These are phyloP conservation scores for Battus philenor DNA, from an alignment of 1,140 invertebrate genomes.

Conservation along the genomic window DNA sequence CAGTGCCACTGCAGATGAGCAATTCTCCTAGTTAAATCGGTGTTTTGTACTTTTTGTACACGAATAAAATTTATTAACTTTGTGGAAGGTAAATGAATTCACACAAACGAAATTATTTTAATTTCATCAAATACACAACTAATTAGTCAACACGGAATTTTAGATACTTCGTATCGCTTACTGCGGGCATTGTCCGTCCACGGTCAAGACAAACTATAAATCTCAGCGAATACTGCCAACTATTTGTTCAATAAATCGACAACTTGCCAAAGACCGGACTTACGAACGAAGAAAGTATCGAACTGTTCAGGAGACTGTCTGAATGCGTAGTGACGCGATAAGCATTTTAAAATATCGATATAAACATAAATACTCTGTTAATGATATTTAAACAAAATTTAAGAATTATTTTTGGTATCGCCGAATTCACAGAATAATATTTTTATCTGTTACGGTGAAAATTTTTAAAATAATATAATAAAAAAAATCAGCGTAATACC, in stretches of 20 bases:
- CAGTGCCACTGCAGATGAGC: no score
- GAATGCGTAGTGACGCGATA: conserved; percentile 24
- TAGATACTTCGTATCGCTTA: conserved; percentile 27
- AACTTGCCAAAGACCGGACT: conserved; percentile 66
- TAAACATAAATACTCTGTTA: not conserved
- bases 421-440: no score
- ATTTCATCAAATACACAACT: conserved; percentile 4
- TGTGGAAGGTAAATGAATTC: no score
- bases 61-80: no score
- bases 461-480: no score
- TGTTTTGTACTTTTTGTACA: no score
- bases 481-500: no score
- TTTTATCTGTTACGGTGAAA: no score
- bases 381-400: not conserved
- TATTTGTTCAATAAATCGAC: conserved; percentile 64
- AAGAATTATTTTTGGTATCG: conserved; percentile 6
- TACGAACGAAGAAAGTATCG: conserved; percentile 67
- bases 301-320: conserved; percentile 40
- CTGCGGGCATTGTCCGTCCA: conserved; percentile 42
- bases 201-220: conserved; percentile 67
- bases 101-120: not conserved
- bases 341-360: conserved; percentile 16
- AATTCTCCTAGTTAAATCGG: no score
- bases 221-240: conserved; percentile 47
- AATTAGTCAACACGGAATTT: conserved; percentile 28